Evolutionary conservation across 1,140 invertebrate species (phyloP).

Genomic region (Saccostrea glomerata): DNA sequence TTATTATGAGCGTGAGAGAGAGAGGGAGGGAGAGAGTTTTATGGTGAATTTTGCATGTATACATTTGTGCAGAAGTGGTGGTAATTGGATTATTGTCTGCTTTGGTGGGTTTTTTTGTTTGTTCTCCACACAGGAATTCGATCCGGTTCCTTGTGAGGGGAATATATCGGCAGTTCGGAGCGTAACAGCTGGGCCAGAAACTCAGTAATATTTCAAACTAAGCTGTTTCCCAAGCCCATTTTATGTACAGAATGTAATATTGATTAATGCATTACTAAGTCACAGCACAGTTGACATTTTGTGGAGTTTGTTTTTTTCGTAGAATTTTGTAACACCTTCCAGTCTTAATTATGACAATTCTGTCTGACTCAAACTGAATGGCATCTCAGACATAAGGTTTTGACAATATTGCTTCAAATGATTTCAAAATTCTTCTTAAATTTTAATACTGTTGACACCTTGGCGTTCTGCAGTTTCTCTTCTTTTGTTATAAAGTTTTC

Average conservation of each 20-base stretch:
- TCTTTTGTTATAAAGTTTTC: no score
- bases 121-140: constrained; percentile 21
- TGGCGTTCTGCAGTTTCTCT: no score
- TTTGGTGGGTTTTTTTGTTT: constrained; percentile 15
- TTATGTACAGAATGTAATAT: constrained; percentile 17
- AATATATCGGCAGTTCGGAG: neutral
- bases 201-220: constrained; percentile 18
- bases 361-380: no score
- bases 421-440: neutral
- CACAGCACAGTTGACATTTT: constrained; percentile 2
- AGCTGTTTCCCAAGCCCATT: constrained; percentile 18
- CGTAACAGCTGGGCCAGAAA: constrained; percentile 1
- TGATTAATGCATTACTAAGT: constrained; percentile 21
- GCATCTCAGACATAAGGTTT: neutral
- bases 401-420: neutral
- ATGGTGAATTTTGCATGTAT: constrained; percentile 1
- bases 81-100: constrained; percentile 27
- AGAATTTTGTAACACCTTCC: neutral
- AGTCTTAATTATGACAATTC: no score
- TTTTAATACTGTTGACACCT: neutral
- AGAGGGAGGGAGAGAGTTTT: neutral
- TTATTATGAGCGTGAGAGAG: neutral
- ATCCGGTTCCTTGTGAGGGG: constrained; percentile 7
- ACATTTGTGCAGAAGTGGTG: constrained; percentile 33
- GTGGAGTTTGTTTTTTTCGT: neutral